Evolutionary conservation across 2,888 invertebrate species (phyloP).

Genomic region (Nowickia ferox): DNA sequence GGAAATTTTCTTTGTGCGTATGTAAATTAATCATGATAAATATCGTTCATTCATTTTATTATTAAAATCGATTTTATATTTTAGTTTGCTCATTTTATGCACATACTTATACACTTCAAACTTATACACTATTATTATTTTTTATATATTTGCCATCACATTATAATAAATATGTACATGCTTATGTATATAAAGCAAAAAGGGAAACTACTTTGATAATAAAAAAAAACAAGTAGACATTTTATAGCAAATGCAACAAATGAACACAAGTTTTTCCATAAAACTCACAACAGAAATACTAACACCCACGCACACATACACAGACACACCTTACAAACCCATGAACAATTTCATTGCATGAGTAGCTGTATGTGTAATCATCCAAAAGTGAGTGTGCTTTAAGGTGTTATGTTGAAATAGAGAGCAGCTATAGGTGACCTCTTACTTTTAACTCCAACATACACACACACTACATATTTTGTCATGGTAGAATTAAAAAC

Average conservation of each 20-base stretch:
- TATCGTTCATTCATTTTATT: slow-evolving; percentile 24
- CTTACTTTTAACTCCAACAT: slow-evolving; percentile 41
- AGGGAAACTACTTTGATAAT: slow-evolving; percentile 35
- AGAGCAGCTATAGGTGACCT: slow-evolving; percentile 50
- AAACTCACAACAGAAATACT: slow-evolving; percentile 7
- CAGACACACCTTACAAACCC: neutral
- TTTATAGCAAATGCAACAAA: slow-evolving; percentile 48
- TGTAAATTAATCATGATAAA: slow-evolving; percentile 41
- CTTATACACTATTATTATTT: neutral
- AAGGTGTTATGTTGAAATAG: slow-evolving; percentile 18
- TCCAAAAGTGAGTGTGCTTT: neutral
- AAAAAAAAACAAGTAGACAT: slow-evolving; percentile 8
- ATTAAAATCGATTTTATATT: slow-evolving; percentile 45
- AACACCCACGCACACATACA: slow-evolving; percentile 41
- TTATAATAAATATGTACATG: slow-evolving; percentile 26
- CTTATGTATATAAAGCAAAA: neutral
- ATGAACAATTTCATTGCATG: neutral
- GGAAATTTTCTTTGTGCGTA: neutral
- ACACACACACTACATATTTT: neutral
- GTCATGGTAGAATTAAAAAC: slow-evolving; percentile 12
- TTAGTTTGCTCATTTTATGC: neutral
- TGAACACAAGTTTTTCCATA: slow-evolving; percentile 35
- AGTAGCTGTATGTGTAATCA: neutral
- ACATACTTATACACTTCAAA: neutral
- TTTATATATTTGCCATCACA: neutral